Conservation (phyloP, 2,888 invertebrate genomes). For the Clivina fossor region DNA sequence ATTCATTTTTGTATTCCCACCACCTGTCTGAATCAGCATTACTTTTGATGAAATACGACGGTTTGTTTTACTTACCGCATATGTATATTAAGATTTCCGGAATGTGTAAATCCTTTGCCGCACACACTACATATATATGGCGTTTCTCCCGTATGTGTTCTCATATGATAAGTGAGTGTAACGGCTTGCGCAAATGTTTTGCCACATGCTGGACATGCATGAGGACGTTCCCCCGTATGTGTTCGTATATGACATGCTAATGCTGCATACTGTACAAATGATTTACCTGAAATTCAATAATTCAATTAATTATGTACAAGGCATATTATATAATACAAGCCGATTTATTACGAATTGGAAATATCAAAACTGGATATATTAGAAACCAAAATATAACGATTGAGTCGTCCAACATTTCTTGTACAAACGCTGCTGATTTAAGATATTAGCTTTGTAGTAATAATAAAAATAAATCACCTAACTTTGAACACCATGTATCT, state of each 20-base stretch:
- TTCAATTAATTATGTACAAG: neutral
- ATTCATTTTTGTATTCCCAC: no score
- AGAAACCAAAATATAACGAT: no score
- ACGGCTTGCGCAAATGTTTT: slow-evolving; percentile 45
- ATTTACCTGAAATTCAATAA: slow-evolving; percentile 20
- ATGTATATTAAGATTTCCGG: slow-evolving; percentile 46
- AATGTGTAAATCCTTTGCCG: slow-evolving; percentile 44
- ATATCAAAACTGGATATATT: no score
- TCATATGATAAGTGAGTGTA: slow-evolving; percentile 43
- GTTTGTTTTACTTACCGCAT: slow-evolving; percentile 35
- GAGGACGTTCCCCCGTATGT: slow-evolving; percentile 45
- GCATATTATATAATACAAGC: neutral
- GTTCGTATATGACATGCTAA: slow-evolving; percentile 40
- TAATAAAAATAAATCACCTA: no score
- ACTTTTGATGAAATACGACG: neutral
- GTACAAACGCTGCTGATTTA: no score
- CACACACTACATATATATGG: slow-evolving; percentile 28
- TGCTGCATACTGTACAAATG: slow-evolving; percentile 43
- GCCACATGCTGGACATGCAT: slow-evolving; percentile 44
- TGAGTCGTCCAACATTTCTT: no score
- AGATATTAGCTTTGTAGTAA: no score
- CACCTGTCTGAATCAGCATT: no score
- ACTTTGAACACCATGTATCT: no score
- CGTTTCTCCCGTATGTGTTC: slow-evolving; percentile 42
- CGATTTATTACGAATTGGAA: no score